Evolutionary conservation across 2,888 invertebrate genomes (phyloP).

Genomic region (Nephrotoma guestfalica): DNA sequence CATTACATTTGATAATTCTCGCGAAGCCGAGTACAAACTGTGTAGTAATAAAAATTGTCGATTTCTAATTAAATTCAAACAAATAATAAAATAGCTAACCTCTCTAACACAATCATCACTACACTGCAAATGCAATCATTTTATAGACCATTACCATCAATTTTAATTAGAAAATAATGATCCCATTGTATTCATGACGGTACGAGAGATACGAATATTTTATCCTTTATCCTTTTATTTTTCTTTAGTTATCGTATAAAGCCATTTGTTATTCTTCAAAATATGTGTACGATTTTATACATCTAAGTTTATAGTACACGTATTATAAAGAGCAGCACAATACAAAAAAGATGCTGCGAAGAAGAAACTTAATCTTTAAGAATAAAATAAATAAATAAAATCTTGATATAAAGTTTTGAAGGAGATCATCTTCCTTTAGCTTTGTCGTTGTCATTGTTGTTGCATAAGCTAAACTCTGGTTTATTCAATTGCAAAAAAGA

Average conservation of each 20-base stretch:
- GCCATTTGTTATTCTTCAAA: neutral
- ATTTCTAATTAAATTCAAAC: too few species aligned
- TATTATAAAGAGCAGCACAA: neutral
- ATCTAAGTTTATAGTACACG: neutral
- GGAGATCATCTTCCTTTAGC: neutral
- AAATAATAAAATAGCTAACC: too few species aligned
- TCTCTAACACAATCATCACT: too few species aligned
- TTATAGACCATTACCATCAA: neutral
- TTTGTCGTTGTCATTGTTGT: neutral
- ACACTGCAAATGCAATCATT: neutral
- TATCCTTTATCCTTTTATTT: neutral
- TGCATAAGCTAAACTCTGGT: neutral
- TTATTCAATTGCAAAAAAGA: neutral
- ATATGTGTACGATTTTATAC: neutral
- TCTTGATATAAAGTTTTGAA: neutral
- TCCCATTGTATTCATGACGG: neutral
- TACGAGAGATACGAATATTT: neutral
- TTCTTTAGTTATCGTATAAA: neutral
- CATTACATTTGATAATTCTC: too few species aligned
- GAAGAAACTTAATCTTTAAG: neutral
- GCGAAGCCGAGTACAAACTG: too few species aligned
- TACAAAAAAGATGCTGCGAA: neutral
- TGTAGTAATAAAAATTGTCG: too few species aligned
- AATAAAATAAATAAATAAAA: neutral
- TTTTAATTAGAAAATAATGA: neutral